A percentile compares a stretch with the other conserved stretches of the same genome.
Conservation (phyloP, 2,888 invertebrate genomes). For the Theodoxus fluviatilis region DNA sequence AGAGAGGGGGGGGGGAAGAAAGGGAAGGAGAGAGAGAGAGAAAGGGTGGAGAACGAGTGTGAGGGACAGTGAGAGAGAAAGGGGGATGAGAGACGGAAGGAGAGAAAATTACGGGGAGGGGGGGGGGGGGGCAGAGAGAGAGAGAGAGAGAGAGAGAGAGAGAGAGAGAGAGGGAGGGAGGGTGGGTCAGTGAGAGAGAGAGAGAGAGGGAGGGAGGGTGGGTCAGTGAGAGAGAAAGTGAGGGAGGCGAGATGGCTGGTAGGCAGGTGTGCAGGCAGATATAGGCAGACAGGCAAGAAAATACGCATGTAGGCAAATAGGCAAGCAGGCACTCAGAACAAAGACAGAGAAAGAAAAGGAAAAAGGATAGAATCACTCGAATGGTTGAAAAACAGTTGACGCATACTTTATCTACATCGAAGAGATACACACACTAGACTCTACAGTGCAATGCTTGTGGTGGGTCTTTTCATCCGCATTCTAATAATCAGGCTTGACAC, state of each 20-base stretch:
- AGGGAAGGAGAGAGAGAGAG: background rate
- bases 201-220: conserved; percentile 14
- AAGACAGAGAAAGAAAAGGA: conserved; percentile 15
- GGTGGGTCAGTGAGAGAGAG: background rate
- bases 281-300: background rate
- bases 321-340: conserved; percentile 15
- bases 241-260: conserved; percentile 14
- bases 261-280: background rate
- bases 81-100: background rate
- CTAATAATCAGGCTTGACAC: too few species aligned
- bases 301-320: background rate
- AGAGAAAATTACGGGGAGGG: background rate
- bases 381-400: too few species aligned
- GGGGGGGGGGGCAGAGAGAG: background rate
- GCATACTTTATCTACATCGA: too few species aligned
- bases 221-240: background rate
- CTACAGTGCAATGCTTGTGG: too few species aligned
- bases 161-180: too few species aligned
- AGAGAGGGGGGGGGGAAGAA: background rate
- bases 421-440: too few species aligned
- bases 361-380: background rate
- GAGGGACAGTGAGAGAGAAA: conserved; percentile 16
- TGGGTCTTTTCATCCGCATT: too few species aligned
- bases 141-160: background rate
- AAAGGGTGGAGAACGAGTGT: background rate